A percentile compares a stretch with the other conserved stretches of the same genome.
Conservation (phyloP, 2,113 vertebrate species). For the Herpailurus yagouaroundi region DNA sequence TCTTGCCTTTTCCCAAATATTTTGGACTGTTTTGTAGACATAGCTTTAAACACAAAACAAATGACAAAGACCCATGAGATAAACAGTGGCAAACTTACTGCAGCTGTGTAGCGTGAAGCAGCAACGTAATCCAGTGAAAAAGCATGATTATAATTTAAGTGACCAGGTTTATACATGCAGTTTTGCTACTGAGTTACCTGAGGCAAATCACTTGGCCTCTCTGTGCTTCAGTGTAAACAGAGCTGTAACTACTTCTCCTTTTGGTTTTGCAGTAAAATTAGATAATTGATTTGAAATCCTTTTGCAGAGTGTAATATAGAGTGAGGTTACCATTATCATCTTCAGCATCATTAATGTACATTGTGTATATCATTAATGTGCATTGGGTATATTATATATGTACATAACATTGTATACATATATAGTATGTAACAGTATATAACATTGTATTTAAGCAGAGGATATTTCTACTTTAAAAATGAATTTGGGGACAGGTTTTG, state of each 20-base stretch:
- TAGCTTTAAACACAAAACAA: constrained; percentile 43
- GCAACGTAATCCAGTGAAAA: neutral
- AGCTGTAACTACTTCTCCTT: neutral
- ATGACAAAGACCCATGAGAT: constrained; percentile 19
- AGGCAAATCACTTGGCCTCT: neutral
- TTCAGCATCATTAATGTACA: neutral
- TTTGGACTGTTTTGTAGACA: constrained; percentile 23
- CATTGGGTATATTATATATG: too few relatives aligned
- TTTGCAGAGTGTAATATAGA: neutral
- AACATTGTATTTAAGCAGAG: neutral
- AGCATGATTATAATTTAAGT: neutral
- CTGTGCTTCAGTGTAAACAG: neutral
- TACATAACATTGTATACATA: too few relatives aligned
- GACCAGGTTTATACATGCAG: neutral
- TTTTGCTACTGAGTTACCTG: neutral
- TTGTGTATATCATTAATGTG: too few relatives aligned
- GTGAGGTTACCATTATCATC: neutral
- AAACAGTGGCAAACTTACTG: constrained; percentile 34
- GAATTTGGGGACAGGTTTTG: constrained; percentile 36
- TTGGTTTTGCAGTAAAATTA: neutral
- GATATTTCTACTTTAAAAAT: neutral
- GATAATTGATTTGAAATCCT: neutral
- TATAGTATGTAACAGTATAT: too few relatives aligned
- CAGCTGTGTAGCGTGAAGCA: neutral
- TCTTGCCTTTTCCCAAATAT: neutral